A percentile compares a stretch with the other conserved stretches of the same genome.
Evolutionary conservation across 2,797 vertebrate species (phyloP).

Genomic region (Neosilurus hyrtlii): DNA sequence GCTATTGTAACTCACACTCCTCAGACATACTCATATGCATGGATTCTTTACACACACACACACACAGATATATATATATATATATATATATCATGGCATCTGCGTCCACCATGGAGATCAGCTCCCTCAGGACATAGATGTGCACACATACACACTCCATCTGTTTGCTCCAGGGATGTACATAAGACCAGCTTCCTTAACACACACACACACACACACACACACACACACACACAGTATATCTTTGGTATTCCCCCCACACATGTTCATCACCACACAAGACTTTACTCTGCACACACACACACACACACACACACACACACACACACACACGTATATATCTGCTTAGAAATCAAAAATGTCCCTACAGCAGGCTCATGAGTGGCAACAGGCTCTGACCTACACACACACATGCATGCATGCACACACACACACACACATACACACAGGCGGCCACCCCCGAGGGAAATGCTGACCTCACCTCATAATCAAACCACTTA

Average conservation of each 20-base stretch:
- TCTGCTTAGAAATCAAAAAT: neutral
- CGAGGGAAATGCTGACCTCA: conserved; percentile 44
- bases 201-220: neutral
- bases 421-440: conserved; percentile 11
- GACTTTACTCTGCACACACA: neutral
- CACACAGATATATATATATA: conserved; percentile 12
- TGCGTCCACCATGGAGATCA: conserved; percentile 34
- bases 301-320: neutral
- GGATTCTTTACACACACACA: neutral
- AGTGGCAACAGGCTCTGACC: neutral
- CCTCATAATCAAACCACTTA: conserved; percentile 47
- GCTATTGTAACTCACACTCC: neutral
- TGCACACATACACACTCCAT: conserved; percentile 35
- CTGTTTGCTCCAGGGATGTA: conserved; percentile 29
- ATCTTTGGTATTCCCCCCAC: neutral
- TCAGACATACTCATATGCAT: neutral
- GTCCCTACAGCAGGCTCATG: neutral
- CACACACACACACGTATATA: neutral
- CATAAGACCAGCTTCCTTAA: conserved; percentile 25
- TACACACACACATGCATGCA: conserved; percentile 17
- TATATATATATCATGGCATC: conserved; percentile 47
- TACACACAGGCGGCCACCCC: conserved; percentile 10
- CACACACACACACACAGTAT: neutral
- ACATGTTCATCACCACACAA: neutral
- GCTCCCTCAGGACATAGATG: conserved; percentile 37